Evolutionary conservation across 2,888 invertebrate species (phyloP).

Genomic region (Anorthoa munda): DNA sequence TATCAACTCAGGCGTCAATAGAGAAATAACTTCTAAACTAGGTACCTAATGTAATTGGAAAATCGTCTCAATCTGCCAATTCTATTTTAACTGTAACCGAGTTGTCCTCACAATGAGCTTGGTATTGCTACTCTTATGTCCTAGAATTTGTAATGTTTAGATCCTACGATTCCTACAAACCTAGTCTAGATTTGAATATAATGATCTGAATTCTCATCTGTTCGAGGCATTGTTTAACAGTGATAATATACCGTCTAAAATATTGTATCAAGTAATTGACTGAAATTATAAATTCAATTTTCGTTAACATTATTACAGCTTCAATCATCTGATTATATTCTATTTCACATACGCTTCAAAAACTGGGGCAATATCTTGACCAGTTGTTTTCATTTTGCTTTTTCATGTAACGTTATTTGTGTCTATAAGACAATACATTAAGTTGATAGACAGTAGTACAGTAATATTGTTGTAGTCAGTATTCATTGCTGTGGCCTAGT

Average conservation of each 20-base stretch:
- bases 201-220: neutral
- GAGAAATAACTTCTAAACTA: neutral
- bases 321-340: neutral
- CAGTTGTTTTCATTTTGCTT: slow-evolving; percentile 15
- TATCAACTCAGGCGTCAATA: neutral
- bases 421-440: slow-evolving; percentile 20
- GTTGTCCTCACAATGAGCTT: slow-evolving; percentile 19
- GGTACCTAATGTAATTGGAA: slow-evolving; percentile 9
- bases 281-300: neutral
- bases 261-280: neutral
- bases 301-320: neutral
- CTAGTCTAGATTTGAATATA: neutral
- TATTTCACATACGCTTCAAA: neutral
- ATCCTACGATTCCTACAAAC: neutral
- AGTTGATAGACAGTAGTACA: slow-evolving; percentile 37
- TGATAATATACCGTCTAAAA: neutral
- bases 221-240: neutral
- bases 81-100: slow-evolving; percentile 22
- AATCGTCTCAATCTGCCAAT: slow-evolving; percentile 10
- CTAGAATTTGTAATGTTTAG: slow-evolving; percentile 7
- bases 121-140: neutral
- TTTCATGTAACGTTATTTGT: slow-evolving; percentile 31
- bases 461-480: slow-evolving; percentile 31
- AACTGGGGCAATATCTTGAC: slow-evolving; percentile 12
- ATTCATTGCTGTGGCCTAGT: slow-evolving; percentile 46